Base-by-base conservation (phyloP, 2,888 invertebrate species). In the Eupithecia insigniata region DNA sequence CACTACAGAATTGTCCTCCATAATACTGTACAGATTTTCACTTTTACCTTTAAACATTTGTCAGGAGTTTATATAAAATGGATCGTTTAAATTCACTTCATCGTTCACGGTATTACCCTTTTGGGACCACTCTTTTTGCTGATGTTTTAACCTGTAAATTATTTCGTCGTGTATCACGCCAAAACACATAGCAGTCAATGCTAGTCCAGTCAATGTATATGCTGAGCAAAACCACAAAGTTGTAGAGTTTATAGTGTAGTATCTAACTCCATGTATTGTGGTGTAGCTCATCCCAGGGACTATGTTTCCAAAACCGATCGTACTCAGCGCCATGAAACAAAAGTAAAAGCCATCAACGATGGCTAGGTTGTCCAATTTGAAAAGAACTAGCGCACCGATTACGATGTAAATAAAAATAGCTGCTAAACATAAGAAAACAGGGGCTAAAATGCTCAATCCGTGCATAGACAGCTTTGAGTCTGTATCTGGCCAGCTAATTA, bases 291-390 rank as follows among this genome's bases (percentile, higher is more conserved):
- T 95, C 39, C 97, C 97, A 67, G 98, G 97, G 79, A 97, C 95
- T 92, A 98, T 96, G 86, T 97, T 97, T 75, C 98, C 98, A 81
- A 98, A 98, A 43, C 98, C 98, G 84, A 98, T 98, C 22, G 98
- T 98, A 84, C 97, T 98, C 85, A 99, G 95, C 80, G 98, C 97
- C 96, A 99, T 98, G 91, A 99, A 99, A 92, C 98, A 99, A 92
- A 99, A 99, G 92, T 98, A 99, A 84, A 98, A 96, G 77, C 98
- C 98, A 87, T 99, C 98, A 80, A 99, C 93, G 76, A 98, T 96
- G 81, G 96, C 95, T 97, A 99, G 98, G 88, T 97, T 97, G 87
- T 99, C 99, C 94, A 99, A 95, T 82, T 98, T 96, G 86, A 97
- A 97, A 77, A 99, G 96, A 68, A 98, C 96, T 76, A 98, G 95